A percentile compares a stretch with the other conserved stretches of the same genome.
phyloP scores from a whole-genome alignment of 2,797 vertebrate genomes.

The Okamejei kenojei region DNA sequence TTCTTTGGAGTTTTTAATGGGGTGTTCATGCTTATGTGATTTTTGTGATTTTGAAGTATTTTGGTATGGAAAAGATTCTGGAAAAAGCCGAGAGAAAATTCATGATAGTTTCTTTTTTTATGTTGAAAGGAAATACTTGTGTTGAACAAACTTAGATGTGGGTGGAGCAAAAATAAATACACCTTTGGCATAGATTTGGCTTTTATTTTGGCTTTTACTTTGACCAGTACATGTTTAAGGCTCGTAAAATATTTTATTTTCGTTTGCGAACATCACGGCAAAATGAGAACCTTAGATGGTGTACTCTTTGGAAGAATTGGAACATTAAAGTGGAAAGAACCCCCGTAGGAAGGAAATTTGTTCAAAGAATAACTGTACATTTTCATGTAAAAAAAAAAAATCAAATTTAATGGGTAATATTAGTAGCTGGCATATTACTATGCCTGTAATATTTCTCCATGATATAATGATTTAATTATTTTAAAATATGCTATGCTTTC shows the following conservation, averaged over 20 bases:
- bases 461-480: no score
- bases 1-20: neutral
- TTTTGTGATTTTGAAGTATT: slow-evolving; percentile 8
- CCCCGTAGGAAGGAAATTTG: neutral
- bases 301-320: neutral
- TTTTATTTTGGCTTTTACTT: neutral
- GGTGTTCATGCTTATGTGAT: neutral
- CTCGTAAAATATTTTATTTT: neutral
- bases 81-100: neutral
- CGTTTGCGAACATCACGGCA: neutral
- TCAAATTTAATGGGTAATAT: neutral
- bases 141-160: neutral
- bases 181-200: no score
- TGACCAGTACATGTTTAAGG: neutral
- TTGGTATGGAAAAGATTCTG: neutral
- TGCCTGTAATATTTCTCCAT: neutral
- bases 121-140: neutral
- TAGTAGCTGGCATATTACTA: neutral
- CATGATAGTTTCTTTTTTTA: neutral
- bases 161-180: neutral
- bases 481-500: neutral
- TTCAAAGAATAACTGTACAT: neutral
- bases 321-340: neutral
- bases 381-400: neutral
- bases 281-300: neutral